Conservation (phyloP, 2,797 vertebrate species). For the Neopelma chrysocephalum region DNA sequence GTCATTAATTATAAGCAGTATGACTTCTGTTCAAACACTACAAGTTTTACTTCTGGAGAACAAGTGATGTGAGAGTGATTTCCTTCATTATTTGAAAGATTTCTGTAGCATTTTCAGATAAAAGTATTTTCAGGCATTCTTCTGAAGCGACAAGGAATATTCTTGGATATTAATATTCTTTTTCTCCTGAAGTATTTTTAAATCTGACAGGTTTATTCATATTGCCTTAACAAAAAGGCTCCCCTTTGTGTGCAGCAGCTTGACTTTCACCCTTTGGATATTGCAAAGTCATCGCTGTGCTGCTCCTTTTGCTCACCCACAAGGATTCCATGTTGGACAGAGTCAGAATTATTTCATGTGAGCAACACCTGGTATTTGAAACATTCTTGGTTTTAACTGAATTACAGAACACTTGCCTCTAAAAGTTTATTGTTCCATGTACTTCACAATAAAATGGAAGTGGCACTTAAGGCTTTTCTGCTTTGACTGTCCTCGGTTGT, state of each 20-base stretch:
- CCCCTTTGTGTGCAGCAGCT: not conserved
- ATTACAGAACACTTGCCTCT: not conserved
- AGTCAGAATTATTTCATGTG: not conserved
- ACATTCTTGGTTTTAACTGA: not conserved
- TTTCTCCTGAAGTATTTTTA: not conserved
- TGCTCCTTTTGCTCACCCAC: not conserved
- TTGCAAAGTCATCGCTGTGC: not conserved
- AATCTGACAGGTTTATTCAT: not conserved
- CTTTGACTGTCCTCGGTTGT: not conserved
- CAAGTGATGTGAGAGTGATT: not conserved
- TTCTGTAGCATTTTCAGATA: not conserved
- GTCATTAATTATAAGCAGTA: not conserved
- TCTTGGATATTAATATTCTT: not conserved
- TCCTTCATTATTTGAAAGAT: not conserved
- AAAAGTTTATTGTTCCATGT: not conserved
- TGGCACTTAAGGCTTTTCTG: not conserved
- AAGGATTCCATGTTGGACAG: not conserved
- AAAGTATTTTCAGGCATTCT: not conserved
- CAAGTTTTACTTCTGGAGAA: not conserved
- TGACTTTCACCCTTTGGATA: not conserved
- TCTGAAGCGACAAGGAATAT: not conserved
- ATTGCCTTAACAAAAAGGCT: not conserved
- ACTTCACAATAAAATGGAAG: not conserved
- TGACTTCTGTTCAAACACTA: not conserved
- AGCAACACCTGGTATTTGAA: not conserved